phyloP scores from a whole-genome alignment of 2,888 invertebrate genomes.

The Ectobius pallidus region DNA sequence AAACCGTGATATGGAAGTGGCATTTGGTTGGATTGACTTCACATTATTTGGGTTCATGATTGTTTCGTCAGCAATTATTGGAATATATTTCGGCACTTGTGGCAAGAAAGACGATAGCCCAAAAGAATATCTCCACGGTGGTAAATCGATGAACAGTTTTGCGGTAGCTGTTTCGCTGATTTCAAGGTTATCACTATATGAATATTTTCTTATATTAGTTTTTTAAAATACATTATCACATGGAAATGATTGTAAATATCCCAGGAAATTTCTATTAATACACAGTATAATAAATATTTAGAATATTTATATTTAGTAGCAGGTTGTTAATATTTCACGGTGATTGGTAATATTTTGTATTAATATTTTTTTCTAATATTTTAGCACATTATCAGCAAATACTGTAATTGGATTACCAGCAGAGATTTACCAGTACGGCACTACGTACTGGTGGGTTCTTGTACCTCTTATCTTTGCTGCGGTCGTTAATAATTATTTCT shows the following conservation, averaged over 20 bases:
- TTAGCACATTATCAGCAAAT: conserved; percentile 77
- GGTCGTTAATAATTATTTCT: conserved; percentile 54
- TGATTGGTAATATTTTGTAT: no score
- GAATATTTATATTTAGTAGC: no score
- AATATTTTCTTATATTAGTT: no score
- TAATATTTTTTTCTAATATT: no score
- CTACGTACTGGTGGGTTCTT: conserved; percentile 62
- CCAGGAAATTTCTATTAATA: no score
- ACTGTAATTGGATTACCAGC: conserved; percentile 76
- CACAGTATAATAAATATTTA: no score
- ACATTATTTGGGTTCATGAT: not conserved
- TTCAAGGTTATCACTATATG: no score
- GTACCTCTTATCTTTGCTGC: conserved; percentile 55
- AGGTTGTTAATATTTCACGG: no score
- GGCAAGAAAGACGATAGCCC: not conserved
- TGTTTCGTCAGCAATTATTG: not conserved
- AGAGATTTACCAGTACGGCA: conserved; percentile 75
- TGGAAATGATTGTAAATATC: no score
- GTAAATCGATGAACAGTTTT: not conserved
- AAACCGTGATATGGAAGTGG: no score
- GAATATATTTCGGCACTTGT: not conserved
- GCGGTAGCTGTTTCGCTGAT: not conserved
- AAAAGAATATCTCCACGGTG: not conserved
- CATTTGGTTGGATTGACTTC: not conserved
- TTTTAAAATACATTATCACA: no score